These are phyloP conservation scores for Cossypha polioptera DNA, from an alignment of 2,797 vertebrate species.

Conservation along the genomic window DNA sequence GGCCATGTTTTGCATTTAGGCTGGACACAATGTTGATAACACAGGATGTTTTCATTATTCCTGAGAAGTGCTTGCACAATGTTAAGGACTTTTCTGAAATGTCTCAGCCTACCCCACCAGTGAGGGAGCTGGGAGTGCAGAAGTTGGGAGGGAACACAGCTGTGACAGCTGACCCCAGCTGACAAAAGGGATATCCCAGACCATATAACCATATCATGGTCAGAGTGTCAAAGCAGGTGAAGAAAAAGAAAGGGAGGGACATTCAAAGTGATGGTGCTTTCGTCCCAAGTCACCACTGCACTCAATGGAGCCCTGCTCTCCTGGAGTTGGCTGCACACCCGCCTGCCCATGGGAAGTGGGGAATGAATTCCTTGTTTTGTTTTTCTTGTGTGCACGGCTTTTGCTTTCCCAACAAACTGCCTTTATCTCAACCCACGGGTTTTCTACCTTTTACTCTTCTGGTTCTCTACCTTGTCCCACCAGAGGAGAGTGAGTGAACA, in stretches of 20 bases:
- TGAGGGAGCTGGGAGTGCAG: accelerated
- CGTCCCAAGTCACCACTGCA: not conserved
- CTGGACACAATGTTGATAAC: not conserved
- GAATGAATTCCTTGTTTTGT: not conserved
- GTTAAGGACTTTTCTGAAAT: not conserved
- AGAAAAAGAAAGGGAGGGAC: not conserved
- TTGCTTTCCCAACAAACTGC: not conserved
- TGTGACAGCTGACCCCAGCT: not conserved
- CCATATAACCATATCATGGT: not conserved
- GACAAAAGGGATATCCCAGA: not conserved
- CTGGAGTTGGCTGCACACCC: not conserved
- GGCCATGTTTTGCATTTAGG: not conserved
- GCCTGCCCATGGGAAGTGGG: not conserved
- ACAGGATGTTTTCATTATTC: not conserved
- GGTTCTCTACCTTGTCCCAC: accelerated
- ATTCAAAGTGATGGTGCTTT: not conserved
- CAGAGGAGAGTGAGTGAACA: accelerated
- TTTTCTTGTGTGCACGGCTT: not conserved
- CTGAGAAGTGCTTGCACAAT: not conserved
- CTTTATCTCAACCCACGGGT: accelerated
- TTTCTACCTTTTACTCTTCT: not conserved
- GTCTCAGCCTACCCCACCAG: not conserved
- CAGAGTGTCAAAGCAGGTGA: not conserved
- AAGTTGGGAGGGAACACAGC: not conserved
- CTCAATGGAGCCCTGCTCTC: not conserved